These are phyloP conservation scores for Scolopax mira DNA, from an alignment of 2,113 vertebrate species.

Conservation along the genomic window DNA sequence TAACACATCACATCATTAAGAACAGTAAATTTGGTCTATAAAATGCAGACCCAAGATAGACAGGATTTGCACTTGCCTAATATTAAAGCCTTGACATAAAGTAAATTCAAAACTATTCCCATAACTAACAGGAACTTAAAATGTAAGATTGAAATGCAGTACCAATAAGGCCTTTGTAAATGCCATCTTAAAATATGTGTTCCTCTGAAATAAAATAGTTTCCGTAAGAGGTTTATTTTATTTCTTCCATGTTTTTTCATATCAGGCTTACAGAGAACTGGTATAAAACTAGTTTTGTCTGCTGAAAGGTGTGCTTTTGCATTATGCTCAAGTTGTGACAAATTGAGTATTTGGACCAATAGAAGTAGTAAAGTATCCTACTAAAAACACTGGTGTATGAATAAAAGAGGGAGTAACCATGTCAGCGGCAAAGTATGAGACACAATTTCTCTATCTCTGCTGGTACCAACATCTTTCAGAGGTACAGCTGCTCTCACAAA, in stretches of 20 bases:
- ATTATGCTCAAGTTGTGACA: background rate
- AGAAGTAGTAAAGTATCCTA: background rate
- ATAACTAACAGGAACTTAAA: background rate
- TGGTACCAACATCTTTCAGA: background rate
- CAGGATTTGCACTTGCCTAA: background rate
- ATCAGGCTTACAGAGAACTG: background rate
- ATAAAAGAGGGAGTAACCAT: background rate
- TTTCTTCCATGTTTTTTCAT: background rate
- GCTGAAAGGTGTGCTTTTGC: background rate
- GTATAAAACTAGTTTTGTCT: background rate
- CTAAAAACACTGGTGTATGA: background rate
- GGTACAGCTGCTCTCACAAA: background rate
- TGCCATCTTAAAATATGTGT: background rate
- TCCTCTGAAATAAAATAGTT: background rate
- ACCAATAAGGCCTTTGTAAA: background rate
- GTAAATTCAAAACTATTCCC: background rate
- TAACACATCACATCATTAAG: background rate
- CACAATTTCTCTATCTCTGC: background rate
- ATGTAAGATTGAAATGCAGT: background rate
- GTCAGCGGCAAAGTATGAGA: background rate
- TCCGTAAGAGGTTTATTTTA: background rate
- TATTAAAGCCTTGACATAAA: background rate
- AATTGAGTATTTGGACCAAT: rapidly evolving
- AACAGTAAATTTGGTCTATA: background rate
- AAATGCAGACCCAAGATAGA: background rate